Evolutionary conservation across 2,888 invertebrate genomes (phyloP).

Genomic region (Axea sp.): DNA sequence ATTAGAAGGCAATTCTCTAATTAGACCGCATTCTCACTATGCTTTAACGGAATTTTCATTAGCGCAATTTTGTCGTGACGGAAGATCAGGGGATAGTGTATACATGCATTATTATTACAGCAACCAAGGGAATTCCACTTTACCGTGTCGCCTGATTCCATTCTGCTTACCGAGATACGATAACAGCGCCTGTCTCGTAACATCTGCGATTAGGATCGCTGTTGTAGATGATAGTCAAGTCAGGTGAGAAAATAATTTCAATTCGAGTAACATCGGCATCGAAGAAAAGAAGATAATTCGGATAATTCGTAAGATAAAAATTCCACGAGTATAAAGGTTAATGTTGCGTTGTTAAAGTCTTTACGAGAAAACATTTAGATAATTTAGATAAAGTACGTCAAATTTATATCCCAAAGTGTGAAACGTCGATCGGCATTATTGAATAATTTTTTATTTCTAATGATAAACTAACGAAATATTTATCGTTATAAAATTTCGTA

Average conservation of each 20-base stretch:
- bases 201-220: constrained; percentile 58
- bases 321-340: constrained; percentile 39
- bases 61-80: constrained; percentile 75
- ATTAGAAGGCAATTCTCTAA: constrained; percentile 71
- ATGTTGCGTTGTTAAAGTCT: constrained; percentile 38
- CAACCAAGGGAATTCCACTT: constrained; percentile 47
- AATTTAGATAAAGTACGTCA: constrained; percentile 41
- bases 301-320: constrained; percentile 46
- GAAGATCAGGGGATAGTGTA: constrained; percentile 64
- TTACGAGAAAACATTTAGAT: constrained; percentile 45
- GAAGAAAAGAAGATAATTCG: constrained; percentile 49
- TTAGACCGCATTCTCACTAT: constrained; percentile 76
- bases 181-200: constrained; percentile 55
- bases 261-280: constrained; percentile 42
- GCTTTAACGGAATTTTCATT: constrained; percentile 76
- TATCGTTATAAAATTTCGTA: no score
- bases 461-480: no score
- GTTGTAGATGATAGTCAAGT: constrained; percentile 53
- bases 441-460: no score
- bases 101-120: constrained; percentile 60
- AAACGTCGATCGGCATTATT: no score
- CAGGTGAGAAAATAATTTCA: constrained; percentile 58
- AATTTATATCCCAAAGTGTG: constrained; percentile 26
- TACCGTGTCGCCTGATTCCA: constrained; percentile 56
- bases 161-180: constrained; percentile 58